A percentile compares a stretch with the other conserved stretches of the same genome.
Conservation (phyloP, 2,797 vertebrate species). For the Distichodus sexfasciatus region DNA sequence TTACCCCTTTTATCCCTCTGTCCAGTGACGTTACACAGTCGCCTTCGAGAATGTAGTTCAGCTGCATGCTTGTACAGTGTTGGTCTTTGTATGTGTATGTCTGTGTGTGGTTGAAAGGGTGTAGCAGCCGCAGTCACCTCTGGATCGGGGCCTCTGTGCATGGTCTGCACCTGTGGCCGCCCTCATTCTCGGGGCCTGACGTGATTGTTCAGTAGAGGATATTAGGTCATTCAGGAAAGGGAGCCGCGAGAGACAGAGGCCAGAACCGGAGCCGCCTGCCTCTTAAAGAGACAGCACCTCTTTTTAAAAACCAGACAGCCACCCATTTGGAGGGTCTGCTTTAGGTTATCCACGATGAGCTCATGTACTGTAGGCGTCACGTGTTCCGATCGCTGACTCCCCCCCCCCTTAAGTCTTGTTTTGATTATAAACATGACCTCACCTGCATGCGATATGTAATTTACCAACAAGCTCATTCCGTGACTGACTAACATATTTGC, state of each 20-base stretch:
- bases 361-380: background rate
- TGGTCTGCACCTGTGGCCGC: constrained; percentile 83
- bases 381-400: constrained; percentile 9
- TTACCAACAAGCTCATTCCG: background rate
- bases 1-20: constrained; percentile 23
- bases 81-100: constrained; percentile 21
- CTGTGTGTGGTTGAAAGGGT: constrained; percentile 52
- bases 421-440: constrained; percentile 1
- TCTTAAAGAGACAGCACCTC: constrained; percentile 74
- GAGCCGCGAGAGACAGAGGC: constrained; percentile 65
- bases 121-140: constrained; percentile 47
- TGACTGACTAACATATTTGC: background rate
- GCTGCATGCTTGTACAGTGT: constrained; percentile 13
- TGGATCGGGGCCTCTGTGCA: constrained; percentile 69
- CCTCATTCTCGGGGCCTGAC: constrained; percentile 83
- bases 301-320: no score
- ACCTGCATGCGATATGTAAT: background rate
- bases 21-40: constrained; percentile 60
- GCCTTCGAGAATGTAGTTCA: constrained; percentile 56
- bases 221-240: constrained; percentile 87
- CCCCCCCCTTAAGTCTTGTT: background rate
- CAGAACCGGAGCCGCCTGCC: constrained; percentile 73
- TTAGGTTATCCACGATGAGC: constrained; percentile 1
- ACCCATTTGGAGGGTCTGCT: background rate
- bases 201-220: constrained; percentile 82